Percentiles rank a stretch among this genome's conserved stretches.
Evolutionary conservation across 2,888 invertebrate genomes (phyloP).

Genomic region (Drosophila limbata): DNA sequence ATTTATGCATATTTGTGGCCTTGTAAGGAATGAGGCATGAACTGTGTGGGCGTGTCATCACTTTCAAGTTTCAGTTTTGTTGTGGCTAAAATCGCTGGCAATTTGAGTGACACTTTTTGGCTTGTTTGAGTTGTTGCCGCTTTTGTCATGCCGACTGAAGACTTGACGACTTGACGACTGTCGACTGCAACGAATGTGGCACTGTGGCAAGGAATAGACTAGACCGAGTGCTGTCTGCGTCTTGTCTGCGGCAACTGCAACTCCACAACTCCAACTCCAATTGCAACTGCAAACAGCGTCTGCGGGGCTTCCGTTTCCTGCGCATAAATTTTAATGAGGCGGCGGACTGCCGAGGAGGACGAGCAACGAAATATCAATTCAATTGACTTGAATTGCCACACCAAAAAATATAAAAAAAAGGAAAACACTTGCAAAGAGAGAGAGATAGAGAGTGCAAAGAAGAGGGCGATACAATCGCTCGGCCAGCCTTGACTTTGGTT

Average conservation of each 20-base stretch:
- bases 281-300: constrained; percentile 48
- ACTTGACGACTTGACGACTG: constrained; percentile 61
- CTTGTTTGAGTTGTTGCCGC: constrained; percentile 7
- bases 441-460: constrained; percentile 10
- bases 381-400: constrained; percentile 24
- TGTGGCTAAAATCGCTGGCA: constrained; percentile 40
- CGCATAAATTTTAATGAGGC: constrained; percentile 77
- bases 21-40: constrained; percentile 15
- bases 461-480: background rate
- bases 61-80: constrained; percentile 61
- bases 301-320: constrained; percentile 77
- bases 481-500: constrained; percentile 78
- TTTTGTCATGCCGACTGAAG: constrained; percentile 67
- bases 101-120: constrained; percentile 62
- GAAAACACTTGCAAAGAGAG: background rate
- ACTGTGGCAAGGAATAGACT: constrained; percentile 29
- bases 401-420: constrained; percentile 9
- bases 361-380: constrained; percentile 49
- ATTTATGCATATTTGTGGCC: constrained; percentile 1
- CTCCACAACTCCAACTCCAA: constrained; percentile 30
- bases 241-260: constrained; percentile 48
- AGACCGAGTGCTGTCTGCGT: constrained; percentile 38
- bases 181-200: constrained; percentile 51
- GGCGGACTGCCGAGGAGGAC: constrained; percentile 18
- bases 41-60: constrained; percentile 74